Conservation (phyloP, 2,888 invertebrate species). For the Clitarchus hookeri region DNA sequence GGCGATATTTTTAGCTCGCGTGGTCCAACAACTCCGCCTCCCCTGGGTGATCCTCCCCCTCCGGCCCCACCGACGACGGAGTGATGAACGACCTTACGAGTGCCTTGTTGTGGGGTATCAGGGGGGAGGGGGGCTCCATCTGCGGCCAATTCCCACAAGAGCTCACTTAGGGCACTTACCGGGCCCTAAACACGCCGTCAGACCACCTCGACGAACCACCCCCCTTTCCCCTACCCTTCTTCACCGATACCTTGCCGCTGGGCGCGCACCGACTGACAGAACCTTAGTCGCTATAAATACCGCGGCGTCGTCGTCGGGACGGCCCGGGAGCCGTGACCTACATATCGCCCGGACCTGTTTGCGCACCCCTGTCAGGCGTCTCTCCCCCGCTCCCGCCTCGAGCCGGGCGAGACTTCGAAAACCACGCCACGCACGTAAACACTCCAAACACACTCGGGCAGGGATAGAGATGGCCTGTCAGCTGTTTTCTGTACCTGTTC, state of each 20-base stretch:
- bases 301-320: background rate
- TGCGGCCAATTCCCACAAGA: background rate
- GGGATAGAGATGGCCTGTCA: too few relatives aligned
- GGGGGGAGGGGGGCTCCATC: background rate
- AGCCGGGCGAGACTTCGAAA: background rate
- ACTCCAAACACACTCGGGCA: too few relatives aligned
- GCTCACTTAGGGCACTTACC: background rate
- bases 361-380: background rate
- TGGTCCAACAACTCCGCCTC: background rate
- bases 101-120: background rate
- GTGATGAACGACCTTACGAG: background rate
- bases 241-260: background rate
- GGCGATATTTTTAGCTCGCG: background rate
- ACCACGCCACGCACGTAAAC: too few relatives aligned
- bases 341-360: background rate
- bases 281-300: background rate
- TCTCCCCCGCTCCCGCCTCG: too few relatives aligned
- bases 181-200: conserved; percentile 10
- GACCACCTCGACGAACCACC: background rate
- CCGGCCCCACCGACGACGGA: background rate
- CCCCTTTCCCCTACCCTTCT: background rate
- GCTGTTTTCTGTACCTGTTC: too few relatives aligned
- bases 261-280: background rate
- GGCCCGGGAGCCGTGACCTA: background rate
- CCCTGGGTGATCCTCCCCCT: background rate